phyloP scores from a whole-genome alignment of 2,797 vertebrate species.

The Acropternis orthonyx region DNA sequence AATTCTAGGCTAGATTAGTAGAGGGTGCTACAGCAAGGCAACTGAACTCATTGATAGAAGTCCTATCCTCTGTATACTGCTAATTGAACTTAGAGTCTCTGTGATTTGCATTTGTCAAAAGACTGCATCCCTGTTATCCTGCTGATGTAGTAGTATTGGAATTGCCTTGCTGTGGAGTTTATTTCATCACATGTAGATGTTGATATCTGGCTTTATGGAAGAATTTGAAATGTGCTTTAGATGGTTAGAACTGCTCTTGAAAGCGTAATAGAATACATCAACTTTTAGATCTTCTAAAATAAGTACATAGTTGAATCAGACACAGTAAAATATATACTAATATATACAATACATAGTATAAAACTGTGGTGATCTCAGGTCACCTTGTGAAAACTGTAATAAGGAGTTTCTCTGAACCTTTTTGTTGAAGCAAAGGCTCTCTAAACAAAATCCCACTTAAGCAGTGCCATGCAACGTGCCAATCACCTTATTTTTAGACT shows the following conservation, averaged over 20 bases:
- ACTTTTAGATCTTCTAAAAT: slow-evolving; percentile 24
- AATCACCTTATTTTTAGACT: slow-evolving; percentile 48
- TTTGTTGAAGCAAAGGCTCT: neutral
- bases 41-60: neutral
- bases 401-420: neutral
- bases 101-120: neutral
- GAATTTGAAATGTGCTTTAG: slow-evolving; percentile 33
- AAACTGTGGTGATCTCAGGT: neutral
- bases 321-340: neutral
- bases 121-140: neutral
- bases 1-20: neutral
- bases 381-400: neutral
- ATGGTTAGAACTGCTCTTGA: slow-evolving; percentile 32
- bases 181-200: neutral
- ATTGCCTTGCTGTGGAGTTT: neutral
- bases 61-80: neutral
- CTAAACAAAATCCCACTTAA: neutral
- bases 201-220: neutral
- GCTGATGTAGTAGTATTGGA: neutral
- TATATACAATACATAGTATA: neutral
- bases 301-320: neutral
- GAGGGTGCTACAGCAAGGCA: neutral
- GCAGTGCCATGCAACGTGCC: neutral
- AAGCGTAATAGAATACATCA: slow-evolving; percentile 18
- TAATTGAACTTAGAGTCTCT: neutral